Percentiles rank a stretch among this genome's conserved stretches.
Evolutionary conservation across 2,797 vertebrate genomes (phyloP).

Genomic region (Fistularia tabacaria): DNA sequence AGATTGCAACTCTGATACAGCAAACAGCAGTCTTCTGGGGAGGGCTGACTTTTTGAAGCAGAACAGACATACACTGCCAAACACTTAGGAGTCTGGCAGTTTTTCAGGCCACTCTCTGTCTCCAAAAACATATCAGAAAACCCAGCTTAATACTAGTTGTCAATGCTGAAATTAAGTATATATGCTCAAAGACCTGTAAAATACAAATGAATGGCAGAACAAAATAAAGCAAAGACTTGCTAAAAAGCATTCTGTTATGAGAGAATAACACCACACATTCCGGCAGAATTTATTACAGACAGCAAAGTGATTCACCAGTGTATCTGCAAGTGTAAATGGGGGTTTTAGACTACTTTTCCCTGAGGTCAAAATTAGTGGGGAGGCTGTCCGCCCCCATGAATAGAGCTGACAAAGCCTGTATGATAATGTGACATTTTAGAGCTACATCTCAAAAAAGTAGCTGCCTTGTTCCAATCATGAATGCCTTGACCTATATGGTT

Average conservation of each 20-base stretch:
- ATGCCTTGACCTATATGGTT: conserved; percentile 14
- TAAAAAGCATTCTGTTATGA: background rate
- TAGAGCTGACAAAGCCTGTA: conserved; percentile 30
- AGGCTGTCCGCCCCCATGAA: conserved; percentile 7
- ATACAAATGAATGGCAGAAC: background rate
- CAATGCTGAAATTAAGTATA: conserved; percentile 12
- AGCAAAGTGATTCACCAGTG: conserved; percentile 17
- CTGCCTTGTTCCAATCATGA: conserved; percentile 25
- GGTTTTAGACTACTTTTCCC: conserved; percentile 11
- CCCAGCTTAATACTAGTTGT: conserved; percentile 28
- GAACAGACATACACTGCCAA: conserved; percentile 38
- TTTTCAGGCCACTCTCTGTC: conserved; percentile 45
- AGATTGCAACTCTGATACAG: conserved; percentile 52
- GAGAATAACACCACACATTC: conserved; percentile 4
- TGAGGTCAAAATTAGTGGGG: conserved; percentile 10
- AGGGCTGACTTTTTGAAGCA: conserved; percentile 13
- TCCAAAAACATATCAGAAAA: conserved; percentile 29
- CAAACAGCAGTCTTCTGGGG: conserved; percentile 31
- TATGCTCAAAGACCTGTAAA: conserved; percentile 12
- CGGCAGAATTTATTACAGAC: conserved; percentile 5
- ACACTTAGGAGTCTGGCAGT: conserved; percentile 32
- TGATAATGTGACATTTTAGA: conserved; percentile 47
- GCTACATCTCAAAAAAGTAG: conserved; percentile 26
- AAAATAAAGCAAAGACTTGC: background rate
- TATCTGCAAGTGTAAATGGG: conserved; percentile 20